Evolutionary conservation across 2,113 vertebrate genomes (phyloP).

Genomic region (Rana temporaria): DNA sequence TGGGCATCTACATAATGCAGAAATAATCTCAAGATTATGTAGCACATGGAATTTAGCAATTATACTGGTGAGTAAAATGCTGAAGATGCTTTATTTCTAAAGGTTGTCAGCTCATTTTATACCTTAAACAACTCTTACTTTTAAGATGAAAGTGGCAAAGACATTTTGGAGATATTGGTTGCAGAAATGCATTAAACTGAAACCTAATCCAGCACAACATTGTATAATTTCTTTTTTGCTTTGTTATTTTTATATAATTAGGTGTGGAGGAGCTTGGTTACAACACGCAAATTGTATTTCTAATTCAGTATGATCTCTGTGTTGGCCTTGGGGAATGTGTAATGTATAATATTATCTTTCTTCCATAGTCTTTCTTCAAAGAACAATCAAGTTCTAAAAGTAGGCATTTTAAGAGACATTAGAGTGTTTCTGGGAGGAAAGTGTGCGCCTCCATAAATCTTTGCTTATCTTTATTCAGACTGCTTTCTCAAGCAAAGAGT

Average conservation of each 20-base stretch:
- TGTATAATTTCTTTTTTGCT: conserved; percentile 42
- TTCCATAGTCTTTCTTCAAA: conserved; percentile 61
- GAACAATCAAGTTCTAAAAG: conserved; percentile 65
- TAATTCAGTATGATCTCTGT: conserved; percentile 57
- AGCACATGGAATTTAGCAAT: conserved; percentile 8
- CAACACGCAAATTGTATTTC: conserved; percentile 56
- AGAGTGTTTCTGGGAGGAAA: conserved; percentile 58
- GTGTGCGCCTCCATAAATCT: conserved; percentile 58
- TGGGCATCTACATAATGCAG: background rate
- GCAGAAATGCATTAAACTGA: conserved; percentile 50
- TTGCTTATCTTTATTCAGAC: conserved; percentile 59
- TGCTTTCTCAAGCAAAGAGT: conserved; percentile 61
- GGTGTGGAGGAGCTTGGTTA: conserved; percentile 54
- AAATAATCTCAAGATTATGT: background rate
- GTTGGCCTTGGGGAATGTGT: conserved; percentile 61
- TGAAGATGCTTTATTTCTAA: conserved; percentile 9
- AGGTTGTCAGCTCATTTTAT: conserved; percentile 17
- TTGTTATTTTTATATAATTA: conserved; percentile 62
- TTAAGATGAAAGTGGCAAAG: conserved; percentile 16
- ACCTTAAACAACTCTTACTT: background rate
- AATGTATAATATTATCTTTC: conserved; percentile 59
- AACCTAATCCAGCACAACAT: conserved; percentile 29
- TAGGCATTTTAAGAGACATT: conserved; percentile 60
- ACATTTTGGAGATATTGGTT: conserved; percentile 27
- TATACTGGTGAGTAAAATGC: conserved; percentile 29